phyloP scores from a whole-genome alignment of 2,888 invertebrate species.

The Drosophila conformis region DNA sequence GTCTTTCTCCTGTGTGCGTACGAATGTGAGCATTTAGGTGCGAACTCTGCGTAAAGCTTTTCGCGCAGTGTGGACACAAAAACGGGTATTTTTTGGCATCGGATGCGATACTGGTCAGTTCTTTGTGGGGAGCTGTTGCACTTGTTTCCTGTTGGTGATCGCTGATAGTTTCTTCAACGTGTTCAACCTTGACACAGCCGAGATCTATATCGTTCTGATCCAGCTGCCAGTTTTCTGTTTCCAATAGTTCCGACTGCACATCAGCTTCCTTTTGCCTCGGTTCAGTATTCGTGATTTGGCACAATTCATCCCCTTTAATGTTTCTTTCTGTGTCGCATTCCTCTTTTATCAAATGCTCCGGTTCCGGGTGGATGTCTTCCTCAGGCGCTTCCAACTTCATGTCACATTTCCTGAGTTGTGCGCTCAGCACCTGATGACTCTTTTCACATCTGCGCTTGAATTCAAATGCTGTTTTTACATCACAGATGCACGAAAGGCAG shows the following conservation, averaged over 20 bases:
- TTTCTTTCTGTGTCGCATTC: background rate
- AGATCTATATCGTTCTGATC: conserved; percentile 27
- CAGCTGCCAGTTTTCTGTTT: conserved; percentile 37
- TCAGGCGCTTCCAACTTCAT: conserved; percentile 5
- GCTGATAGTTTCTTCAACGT: background rate
- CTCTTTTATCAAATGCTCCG: background rate
- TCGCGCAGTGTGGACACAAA: conserved; percentile 31
- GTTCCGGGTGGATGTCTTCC: background rate
- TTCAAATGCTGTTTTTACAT: conserved; percentile 37
- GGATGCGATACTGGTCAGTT: background rate
- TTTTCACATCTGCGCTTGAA: conserved; percentile 43
- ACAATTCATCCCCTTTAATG: background rate
- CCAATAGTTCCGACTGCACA: conserved; percentile 34
- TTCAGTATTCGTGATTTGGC: background rate
- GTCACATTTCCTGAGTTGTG: background rate
- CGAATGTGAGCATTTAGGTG: conserved; percentile 44
- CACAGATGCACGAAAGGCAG: conserved; percentile 38
- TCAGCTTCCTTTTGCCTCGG: background rate
- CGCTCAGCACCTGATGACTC: conserved; percentile 26
- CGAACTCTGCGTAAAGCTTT: conserved; percentile 30
- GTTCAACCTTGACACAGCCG: conserved; percentile 36
- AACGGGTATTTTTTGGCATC: conserved; percentile 25
- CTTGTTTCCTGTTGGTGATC: background rate
- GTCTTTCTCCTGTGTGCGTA: conserved; percentile 43
- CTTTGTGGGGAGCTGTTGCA: background rate